Evolutionary conservation across 2,113 vertebrate genomes (phyloP).

Genomic region (Perca flavescens): DNA sequence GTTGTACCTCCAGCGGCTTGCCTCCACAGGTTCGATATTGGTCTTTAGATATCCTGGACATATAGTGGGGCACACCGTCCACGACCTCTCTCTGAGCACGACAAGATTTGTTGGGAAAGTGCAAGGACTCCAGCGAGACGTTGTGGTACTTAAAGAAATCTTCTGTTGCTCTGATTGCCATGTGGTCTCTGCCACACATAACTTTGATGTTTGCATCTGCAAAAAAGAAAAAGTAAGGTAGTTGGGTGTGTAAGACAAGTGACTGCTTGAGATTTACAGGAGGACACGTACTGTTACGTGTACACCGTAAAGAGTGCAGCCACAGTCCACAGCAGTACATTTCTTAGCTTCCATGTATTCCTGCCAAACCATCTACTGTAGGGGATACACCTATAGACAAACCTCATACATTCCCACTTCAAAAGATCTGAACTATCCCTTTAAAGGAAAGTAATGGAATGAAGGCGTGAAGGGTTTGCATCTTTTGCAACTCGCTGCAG

Average conservation of each 20-base stretch:
- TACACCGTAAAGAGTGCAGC: neutral
- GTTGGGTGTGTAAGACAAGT: neutral
- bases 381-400: too few species aligned
- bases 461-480: too few species aligned
- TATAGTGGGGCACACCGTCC: constrained; percentile 62
- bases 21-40: constrained; percentile 78
- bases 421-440: too few species aligned
- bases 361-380: too few species aligned
- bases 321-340: too few species aligned
- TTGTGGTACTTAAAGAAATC: constrained; percentile 81
- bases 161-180: constrained; percentile 69
- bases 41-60: constrained; percentile 68
- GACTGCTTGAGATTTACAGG: neutral
- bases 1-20: constrained; percentile 65
- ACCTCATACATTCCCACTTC: too few species aligned
- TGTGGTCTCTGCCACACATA: constrained; percentile 71
- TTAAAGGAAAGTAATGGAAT: too few species aligned
- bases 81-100: constrained; percentile 62
- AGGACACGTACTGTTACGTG: neutral
- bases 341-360: too few species aligned
- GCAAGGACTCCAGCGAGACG: constrained; percentile 71
- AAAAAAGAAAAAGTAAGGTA: neutral
- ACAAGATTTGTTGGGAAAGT: constrained; percentile 78
- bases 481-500: too few species aligned
- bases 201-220: constrained; percentile 76